Percentiles rank a stretch among this genome's conserved stretches.
Conservation (phyloP, 2,888 invertebrate species). For the Bellardia pandia region DNA sequence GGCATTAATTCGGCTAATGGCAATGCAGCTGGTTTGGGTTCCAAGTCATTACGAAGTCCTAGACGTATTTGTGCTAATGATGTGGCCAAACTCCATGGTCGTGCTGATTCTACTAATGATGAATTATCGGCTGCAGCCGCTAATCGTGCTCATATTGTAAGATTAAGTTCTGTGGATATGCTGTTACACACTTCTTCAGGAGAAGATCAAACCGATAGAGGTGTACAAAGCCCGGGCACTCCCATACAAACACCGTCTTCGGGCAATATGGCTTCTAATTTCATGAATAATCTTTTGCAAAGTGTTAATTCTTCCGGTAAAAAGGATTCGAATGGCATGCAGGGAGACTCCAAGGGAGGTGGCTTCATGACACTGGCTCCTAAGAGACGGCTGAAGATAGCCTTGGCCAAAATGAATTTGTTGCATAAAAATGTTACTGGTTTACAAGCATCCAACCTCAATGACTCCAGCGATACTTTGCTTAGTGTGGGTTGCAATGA, state of each 20-base stretch:
- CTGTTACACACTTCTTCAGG: slow-evolving; percentile 74
- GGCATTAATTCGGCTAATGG: slow-evolving; percentile 77
- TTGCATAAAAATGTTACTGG: slow-evolving; percentile 79
- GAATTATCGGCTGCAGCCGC: slow-evolving; percentile 74
- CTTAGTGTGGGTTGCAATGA: slow-evolving; percentile 75
- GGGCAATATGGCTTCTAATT: slow-evolving; percentile 81
- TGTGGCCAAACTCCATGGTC: slow-evolving; percentile 87
- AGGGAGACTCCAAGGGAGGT: slow-evolving; percentile 82
- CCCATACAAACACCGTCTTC: slow-evolving; percentile 77
- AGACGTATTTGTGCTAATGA: slow-evolving; percentile 85
- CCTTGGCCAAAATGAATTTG: slow-evolving; percentile 95
- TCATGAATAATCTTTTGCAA: slow-evolving; percentile 85
- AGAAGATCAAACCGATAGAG: slow-evolving; percentile 81
- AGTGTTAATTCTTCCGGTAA: slow-evolving; percentile 81
- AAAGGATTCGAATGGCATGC: slow-evolving; percentile 74
- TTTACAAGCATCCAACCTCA: slow-evolving; percentile 77
- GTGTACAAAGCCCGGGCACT: slow-evolving; percentile 83
- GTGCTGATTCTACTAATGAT: slow-evolving; percentile 79
- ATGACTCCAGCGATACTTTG: slow-evolving; percentile 80
- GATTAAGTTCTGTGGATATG: slow-evolving; percentile 90
- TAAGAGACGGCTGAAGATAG: slow-evolving; percentile 92
- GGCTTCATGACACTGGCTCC: slow-evolving; percentile 95
- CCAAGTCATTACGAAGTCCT: slow-evolving; percentile 79
- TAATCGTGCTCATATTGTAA: slow-evolving; percentile 84
- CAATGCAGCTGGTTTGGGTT: slow-evolving; percentile 77